Evolutionary conservation across 2,888 invertebrate genomes (phyloP).

Genomic region (Ormia ochracea): DNA sequence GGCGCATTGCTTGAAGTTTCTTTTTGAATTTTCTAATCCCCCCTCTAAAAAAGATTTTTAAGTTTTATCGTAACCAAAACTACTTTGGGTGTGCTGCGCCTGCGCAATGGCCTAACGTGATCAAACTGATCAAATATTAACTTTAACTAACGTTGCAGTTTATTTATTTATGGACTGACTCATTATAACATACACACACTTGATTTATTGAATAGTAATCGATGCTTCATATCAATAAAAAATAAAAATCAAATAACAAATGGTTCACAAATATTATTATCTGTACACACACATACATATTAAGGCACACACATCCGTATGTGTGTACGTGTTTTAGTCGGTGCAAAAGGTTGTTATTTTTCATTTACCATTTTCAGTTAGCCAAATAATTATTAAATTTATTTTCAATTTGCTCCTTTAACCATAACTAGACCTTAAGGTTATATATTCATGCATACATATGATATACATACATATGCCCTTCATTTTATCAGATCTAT

Average conservation of each 20-base stretch:
- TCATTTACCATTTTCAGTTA: constrained; percentile 41
- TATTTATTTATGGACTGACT: constrained; percentile 28
- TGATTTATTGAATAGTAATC: constrained; percentile 23
- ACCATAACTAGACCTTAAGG: constrained; percentile 52
- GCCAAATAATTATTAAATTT: constrained; percentile 25
- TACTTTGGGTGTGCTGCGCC: too few species aligned
- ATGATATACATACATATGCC: not conserved
- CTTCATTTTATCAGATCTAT: not conserved
- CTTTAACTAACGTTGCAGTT: constrained; percentile 10
- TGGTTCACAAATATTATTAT: constrained; percentile 26
- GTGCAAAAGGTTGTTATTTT: constrained; percentile 28
- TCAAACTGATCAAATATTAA: too few species aligned
- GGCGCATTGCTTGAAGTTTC: too few species aligned
- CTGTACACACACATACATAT: not conserved
- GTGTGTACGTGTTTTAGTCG: not conserved
- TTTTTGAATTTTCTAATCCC: too few species aligned
- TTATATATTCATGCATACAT: not conserved
- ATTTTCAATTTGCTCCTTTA: constrained; percentile 24
- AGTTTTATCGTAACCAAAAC: too few species aligned
- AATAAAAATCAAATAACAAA: not conserved
- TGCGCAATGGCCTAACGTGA: too few species aligned
- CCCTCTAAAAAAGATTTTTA: too few species aligned
- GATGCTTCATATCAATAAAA: not conserved
- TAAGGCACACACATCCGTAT: not conserved
- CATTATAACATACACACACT: not conserved